Evolutionary conservation across 53 echinoderm and acorn worm species (phyloP).

Genomic region (Luidia sarsii): DNA sequence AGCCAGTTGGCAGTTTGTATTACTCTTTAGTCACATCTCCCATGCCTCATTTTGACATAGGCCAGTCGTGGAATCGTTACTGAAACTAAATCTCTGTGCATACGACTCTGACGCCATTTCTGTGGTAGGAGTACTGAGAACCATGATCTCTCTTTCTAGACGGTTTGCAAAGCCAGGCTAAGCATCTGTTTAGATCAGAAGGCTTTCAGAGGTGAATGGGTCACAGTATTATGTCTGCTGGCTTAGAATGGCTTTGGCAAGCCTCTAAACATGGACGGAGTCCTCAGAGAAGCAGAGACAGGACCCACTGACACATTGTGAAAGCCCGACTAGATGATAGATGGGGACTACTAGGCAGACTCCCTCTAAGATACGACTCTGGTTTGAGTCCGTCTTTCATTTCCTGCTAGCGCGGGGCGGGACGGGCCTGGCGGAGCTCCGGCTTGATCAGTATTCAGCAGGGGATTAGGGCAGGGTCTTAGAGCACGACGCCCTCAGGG

Average conservation of each 20-base stretch:
- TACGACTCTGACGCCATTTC: too few relatives aligned
- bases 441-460: neutral
- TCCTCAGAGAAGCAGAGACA: too few relatives aligned
- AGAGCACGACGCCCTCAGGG: neutral
- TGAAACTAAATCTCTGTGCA: too few relatives aligned
- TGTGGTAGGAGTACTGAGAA: too few relatives aligned
- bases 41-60: too few relatives aligned
- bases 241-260: neutral
- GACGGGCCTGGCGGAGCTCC: too few relatives aligned
- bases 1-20: too few relatives aligned
- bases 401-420: too few relatives aligned
- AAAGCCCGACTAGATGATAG: slow-evolving; percentile 5
- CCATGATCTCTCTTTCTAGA: neutral
- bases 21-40: too few relatives aligned
- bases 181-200: neutral
- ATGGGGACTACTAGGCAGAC: neutral
- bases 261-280: neutral
- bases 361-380: neutral
- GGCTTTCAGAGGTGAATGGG: neutral
- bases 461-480: neutral
- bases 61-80: too few relatives aligned
- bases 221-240: neutral
- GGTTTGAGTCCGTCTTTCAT: neutral
- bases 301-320: neutral
- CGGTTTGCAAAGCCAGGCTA: neutral